Percentiles rank a stretch among this genome's conserved stretches.
These are phyloP conservation scores for Synchiropus splendidus DNA, from an alignment of 2,113 vertebrate species.

Conservation along the genomic window DNA sequence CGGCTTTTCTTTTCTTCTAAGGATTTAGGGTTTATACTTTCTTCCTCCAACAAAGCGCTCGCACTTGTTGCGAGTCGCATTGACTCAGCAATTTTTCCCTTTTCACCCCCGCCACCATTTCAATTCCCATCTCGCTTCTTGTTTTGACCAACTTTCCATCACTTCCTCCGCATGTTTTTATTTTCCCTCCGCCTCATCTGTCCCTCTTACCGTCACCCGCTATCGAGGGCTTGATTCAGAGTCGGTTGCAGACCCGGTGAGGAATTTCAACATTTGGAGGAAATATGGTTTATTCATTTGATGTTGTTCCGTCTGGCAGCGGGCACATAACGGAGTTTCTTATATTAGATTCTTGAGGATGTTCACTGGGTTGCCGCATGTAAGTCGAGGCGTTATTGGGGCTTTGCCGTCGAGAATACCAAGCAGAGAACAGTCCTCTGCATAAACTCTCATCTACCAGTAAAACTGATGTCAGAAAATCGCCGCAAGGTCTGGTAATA, in stretches of 20 bases:
- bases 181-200: not conserved
- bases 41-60: too few relatives aligned
- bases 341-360: slow-evolving; percentile 21
- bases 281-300: slow-evolving; percentile 34
- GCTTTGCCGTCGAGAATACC: slow-evolving; percentile 5
- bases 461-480: too few relatives aligned
- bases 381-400: slow-evolving; percentile 14
- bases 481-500: too few relatives aligned
- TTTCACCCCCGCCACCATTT: not conserved
- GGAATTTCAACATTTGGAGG: slow-evolving; percentile 23
- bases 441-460: too few relatives aligned
- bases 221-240: slow-evolving; percentile 12
- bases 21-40: too few relatives aligned
- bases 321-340: slow-evolving; percentile 1
- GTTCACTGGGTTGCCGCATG: slow-evolving; percentile 16
- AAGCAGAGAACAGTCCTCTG: too few relatives aligned
- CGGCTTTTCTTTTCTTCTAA: too few relatives aligned
- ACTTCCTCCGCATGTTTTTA: slow-evolving; percentile 3
- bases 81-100: slow-evolving; percentile 8
- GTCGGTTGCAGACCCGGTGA: slow-evolving; percentile 8
- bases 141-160: slow-evolving; percentile 4
- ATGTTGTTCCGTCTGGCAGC: slow-evolving; percentile 12
- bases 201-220: not conserved
- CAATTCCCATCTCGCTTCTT: not conserved
- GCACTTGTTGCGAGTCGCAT: too few relatives aligned